Evolutionary conservation across 2,797 vertebrate genomes (phyloP).

Genomic region (Harpagifer antarcticus): DNA sequence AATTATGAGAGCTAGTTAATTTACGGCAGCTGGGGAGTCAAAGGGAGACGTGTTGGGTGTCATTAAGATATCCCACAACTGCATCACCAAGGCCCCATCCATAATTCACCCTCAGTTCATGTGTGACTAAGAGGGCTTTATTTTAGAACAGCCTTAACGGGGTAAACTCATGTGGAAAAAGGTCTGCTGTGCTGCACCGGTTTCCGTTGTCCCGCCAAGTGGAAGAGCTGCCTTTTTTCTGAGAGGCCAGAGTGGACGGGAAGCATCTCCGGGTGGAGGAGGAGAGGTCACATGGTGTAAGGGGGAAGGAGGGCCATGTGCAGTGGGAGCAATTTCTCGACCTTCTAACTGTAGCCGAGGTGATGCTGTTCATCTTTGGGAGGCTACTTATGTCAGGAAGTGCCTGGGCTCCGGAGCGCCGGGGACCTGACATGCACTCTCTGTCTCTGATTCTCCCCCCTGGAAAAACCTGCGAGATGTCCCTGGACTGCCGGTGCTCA

Average conservation of each 20-base stretch:
- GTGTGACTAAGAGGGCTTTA: conserved; percentile 83
- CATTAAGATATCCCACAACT: conserved; percentile 84
- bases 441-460: conserved; percentile 85
- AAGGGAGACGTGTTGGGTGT: conserved; percentile 77
- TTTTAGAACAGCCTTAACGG: conserved; percentile 81
- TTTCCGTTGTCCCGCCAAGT: conserved; percentile 83
- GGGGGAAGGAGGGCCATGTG: conserved; percentile 82
- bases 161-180: conserved; percentile 88
- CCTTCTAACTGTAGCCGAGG: conserved; percentile 94
- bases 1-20: conserved; percentile 83
- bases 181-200: conserved; percentile 75
- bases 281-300: conserved; percentile 87
- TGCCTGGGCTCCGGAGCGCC: conserved; percentile 85
- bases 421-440: conserved; percentile 90
- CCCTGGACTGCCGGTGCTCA: conserved; percentile 91
- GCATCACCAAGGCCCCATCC: conserved; percentile 78
- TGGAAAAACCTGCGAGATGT: conserved; percentile 88
- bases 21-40: conserved; percentile 69
- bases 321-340: conserved; percentile 97
- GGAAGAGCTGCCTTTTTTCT: conserved; percentile 87
- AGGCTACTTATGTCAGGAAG: conserved; percentile 93
- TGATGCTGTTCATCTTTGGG: conserved; percentile 96
- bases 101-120: conserved; percentile 83
- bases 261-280: conserved; percentile 69
- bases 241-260: conserved; percentile 66